A percentile compares a stretch with the other conserved stretches of the same genome.
Conservation (phyloP, 92 coral and sea anemone genomes). For the Parazoanthus swiftii region DNA sequence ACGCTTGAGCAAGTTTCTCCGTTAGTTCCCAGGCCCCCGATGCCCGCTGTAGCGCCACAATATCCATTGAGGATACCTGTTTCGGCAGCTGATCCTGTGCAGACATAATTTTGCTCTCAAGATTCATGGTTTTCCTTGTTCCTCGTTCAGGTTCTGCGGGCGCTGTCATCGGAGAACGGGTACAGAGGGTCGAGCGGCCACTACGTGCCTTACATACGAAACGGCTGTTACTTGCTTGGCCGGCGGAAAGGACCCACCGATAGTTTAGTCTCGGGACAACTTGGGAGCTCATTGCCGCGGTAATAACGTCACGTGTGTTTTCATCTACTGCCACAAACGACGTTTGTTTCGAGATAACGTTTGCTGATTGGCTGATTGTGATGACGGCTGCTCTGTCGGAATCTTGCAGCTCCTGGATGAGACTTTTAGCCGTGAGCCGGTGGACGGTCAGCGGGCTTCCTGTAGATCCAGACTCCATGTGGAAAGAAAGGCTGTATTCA, state of each 20-base stretch:
- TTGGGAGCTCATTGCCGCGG: slow-evolving; percentile 10
- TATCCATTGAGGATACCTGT: background rate
- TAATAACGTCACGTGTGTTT: background rate
- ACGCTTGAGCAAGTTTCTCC: background rate
- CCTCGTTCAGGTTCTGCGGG: too few species aligned
- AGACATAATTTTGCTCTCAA: background rate
- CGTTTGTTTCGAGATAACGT: slow-evolving; percentile 8
- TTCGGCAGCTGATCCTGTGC: background rate
- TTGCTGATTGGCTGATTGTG: slow-evolving; percentile 9
- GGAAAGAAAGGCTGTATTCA: slow-evolving; percentile 2
- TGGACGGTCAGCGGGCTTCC: background rate
- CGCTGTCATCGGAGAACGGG: background rate
- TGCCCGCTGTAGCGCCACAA: background rate
- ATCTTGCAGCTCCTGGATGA: background rate
- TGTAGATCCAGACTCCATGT: background rate
- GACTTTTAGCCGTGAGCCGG: slow-evolving; percentile 8
- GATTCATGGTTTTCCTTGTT: too few species aligned
- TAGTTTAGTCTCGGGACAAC: background rate
- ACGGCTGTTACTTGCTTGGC: too few species aligned
- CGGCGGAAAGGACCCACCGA: too few species aligned
- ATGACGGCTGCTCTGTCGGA: background rate
- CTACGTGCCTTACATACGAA: too few species aligned
- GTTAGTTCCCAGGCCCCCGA: background rate
- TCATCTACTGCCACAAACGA: slow-evolving; percentile 22
- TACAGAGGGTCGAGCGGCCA: background rate